phyloP scores from a whole-genome alignment of 1,140 invertebrate species.

The Lordiphosa clarofinis region DNA sequence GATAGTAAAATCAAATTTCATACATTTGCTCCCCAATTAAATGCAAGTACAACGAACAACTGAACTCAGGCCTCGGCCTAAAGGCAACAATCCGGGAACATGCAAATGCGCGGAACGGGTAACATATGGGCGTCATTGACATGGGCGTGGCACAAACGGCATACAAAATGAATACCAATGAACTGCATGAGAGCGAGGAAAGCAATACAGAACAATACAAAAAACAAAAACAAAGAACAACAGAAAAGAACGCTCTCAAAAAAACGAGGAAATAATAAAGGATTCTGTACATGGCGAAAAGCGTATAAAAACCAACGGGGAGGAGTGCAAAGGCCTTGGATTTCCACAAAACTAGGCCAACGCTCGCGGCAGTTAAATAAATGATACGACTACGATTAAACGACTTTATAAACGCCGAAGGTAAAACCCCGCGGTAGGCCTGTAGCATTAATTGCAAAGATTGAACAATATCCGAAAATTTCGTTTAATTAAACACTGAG shows the following conservation, averaged over 20 bases:
- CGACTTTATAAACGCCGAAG: background rate
- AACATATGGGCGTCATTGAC: conserved; percentile 5
- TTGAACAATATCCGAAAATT: conserved; percentile 1
- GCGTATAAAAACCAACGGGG: background rate
- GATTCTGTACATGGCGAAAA: background rate
- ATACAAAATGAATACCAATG: conserved; percentile 55
- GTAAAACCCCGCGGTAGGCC: conserved; percentile 3
- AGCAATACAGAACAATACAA: conserved; percentile 20
- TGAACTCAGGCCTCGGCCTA: too few species aligned
- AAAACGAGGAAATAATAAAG: conserved; percentile 11
- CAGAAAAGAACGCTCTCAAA: conserved; percentile 13
- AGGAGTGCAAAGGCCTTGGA: background rate
- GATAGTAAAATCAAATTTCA: conserved; percentile 13
- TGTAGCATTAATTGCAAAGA: background rate
- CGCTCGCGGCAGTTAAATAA: conserved; percentile 5
- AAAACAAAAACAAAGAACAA: conserved; percentile 7
- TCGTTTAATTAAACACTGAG: too few species aligned
- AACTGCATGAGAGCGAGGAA: conserved; percentile 31
- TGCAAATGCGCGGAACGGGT: too few species aligned
- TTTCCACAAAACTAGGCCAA: conserved; percentile 5
- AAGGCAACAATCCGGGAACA: too few species aligned
- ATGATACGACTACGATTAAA: background rate
- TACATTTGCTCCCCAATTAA: too few species aligned
- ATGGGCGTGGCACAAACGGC: conserved; percentile 42
- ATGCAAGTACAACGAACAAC: too few species aligned